Evolutionary conservation across 2,888 invertebrate species (phyloP), one percentile per base, ranked within the genome.

Genomic region (Ypsolopha sequella): DNA sequence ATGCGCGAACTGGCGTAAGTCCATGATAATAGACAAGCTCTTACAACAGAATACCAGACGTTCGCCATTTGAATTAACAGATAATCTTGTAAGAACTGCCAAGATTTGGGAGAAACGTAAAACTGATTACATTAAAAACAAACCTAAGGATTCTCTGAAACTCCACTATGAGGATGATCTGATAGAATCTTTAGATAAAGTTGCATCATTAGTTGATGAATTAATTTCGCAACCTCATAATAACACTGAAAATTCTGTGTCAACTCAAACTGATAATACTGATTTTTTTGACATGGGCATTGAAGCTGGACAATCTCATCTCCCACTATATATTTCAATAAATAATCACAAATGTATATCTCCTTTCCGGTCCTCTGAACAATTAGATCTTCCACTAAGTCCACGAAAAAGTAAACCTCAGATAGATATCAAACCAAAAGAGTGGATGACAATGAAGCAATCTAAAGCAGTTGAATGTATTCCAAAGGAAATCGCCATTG

Each of bases 41-140:
- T 72, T 66, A 43, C 58, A 57, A 45, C 63, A 85, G 58, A 61
- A 57, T 11, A 66, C 60, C 9, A 73, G 76, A 58, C 59, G 56
- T 39, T 73, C 81, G 1, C 82, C 85, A 0, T 82, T 82, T 61
- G 65, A 72, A 51, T 59, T 81, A 52, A 76, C 73, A 4, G 63
- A 70, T 7, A 61, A 64, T 44, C 59, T 79, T 39, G 64, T 62
- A 48, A 73, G 81, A 58, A 82, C 81, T 45, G 60, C 67, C 38
- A 60, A 59, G n/a, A 64, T 61, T 56, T 80, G 81, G 81, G 48
- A 63, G 53, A 51, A 56, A 48, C 54, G 4, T 70, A 44, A 53
- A 14, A 14, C 48, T 44, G 51, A 56, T 9, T 24, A 45, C 10
- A 34, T 33, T 10, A 24, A 4, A 1, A 45, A 34, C 3, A 34